Evolutionary conservation across 2,113 vertebrate species (phyloP), one percentile per base, ranked within the genome.

Genomic region (Synchiropus splendidus): DNA sequence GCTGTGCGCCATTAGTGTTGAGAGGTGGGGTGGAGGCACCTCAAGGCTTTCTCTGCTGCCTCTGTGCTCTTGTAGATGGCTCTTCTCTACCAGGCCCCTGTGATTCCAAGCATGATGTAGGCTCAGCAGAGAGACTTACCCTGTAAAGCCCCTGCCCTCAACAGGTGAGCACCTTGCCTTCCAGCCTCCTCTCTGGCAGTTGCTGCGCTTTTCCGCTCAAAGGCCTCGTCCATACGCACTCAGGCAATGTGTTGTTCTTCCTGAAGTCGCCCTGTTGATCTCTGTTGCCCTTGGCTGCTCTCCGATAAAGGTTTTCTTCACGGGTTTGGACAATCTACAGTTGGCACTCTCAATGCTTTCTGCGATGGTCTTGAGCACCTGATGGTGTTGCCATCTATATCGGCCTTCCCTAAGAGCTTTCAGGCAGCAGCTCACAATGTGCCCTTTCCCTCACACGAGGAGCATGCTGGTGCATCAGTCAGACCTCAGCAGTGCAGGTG

Each of bases 1-100:
- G n/a, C n/a, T n/a, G n/a, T n/a, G n/a, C n/a, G n/a, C n/a, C n/a
- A n/a, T n/a, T n/a, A n/a, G n/a, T n/a, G n/a, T n/a, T n/a, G n/a
- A n/a, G n/a, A n/a, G n/a, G n/a, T n/a, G n/a, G n/a, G n/a, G n/a
- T n/a, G n/a, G 32, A 36, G 35, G 2, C 10, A 36, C 35, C 35
- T 36, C 12, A 12, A 36, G 35, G 35, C 35, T 36, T n/a, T 36
- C 35, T 36, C 35, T 36, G 35, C 35, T 6, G 35, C 35, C 35
- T 36, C 11, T n/a, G 4, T 2, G 1, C 12, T 36, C 2, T 2
- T 36, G n/a, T 36, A n/a, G 11, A 36, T 36, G 35, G 35, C 2
- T 14, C 35, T 36, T 6, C 35, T 36, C 35, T 12, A 12, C 12
- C n/a, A 12, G 11, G 12, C 35, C n/a, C 35, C 35, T 36, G 35